Conservation (phyloP, 2,113 vertebrate genomes). For the Heterotilapia buettikoferi region DNA sequence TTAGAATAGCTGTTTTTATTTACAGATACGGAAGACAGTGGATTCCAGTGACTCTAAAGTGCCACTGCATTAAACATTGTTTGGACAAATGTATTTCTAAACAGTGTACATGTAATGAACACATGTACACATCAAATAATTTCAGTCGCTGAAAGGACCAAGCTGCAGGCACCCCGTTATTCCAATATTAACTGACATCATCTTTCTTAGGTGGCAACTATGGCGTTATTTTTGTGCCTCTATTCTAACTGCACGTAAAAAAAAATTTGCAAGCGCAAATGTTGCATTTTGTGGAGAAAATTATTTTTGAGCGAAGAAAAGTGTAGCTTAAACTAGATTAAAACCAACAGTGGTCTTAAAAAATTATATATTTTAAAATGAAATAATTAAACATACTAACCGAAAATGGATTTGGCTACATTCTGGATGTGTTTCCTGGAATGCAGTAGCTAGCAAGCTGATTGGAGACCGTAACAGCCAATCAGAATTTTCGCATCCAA, state of each 20-base stretch:
- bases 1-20: neutral
- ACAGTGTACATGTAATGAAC: neutral
- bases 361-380: neutral
- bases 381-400: neutral
- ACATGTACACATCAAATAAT: neutral
- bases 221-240: neutral
- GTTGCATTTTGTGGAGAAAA: accelerated
- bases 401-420: neutral
- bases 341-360: neutral
- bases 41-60: accelerated
- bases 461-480: neutral
- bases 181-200: neutral
- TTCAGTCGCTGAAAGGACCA: neutral
- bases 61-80: neutral
- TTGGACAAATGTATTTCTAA: neutral
- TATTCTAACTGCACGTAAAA: accelerated
- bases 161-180: neutral
- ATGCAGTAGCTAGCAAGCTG: neutral
- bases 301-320: accelerated
- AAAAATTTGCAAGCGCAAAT: neutral
- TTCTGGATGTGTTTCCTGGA: neutral
- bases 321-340: neutral
- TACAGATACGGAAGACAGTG: accelerated
- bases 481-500: neutral
- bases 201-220: neutral